phyloP scores from a whole-genome alignment of 2,113 vertebrate species.

The Antennarius striatus region DNA sequence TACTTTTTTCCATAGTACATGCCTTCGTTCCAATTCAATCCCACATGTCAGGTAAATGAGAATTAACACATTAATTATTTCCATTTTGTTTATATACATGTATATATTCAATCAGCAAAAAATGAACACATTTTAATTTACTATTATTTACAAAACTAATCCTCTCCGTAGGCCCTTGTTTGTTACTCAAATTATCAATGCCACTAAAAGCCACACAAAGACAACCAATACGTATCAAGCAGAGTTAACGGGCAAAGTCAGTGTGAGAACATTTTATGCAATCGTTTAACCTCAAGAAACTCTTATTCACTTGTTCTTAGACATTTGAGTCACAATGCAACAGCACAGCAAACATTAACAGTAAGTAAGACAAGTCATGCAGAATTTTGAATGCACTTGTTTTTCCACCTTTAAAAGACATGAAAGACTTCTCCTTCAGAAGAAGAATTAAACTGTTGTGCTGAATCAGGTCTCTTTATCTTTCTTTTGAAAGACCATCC shows the following conservation, averaged over 20 bases:
- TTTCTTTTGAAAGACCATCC: constrained; percentile 48
- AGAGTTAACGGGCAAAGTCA: background rate
- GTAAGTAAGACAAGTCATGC: constrained; percentile 18
- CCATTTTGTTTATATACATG: no score
- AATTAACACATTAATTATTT: no score
- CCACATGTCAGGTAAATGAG: no score
- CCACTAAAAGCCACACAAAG: background rate
- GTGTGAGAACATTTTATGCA: constrained; percentile 8
- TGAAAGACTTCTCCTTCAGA: constrained; percentile 49
- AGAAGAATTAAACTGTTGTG: constrained; percentile 39
- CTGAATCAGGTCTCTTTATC: constrained; percentile 64
- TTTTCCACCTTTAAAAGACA: constrained; percentile 35
- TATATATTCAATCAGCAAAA: no score
- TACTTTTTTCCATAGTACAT: constrained; percentile 13
- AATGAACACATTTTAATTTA: no score
- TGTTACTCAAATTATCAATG: constrained; percentile 2
- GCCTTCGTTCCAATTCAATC: background rate
- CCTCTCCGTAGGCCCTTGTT: background rate
- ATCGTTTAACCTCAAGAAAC: constrained; percentile 26
- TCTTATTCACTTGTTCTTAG: constrained; percentile 28
- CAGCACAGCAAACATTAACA: constrained; percentile 12
- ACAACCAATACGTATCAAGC: constrained; percentile 3
- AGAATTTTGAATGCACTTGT: constrained; percentile 29
- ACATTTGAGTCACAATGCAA: constrained; percentile 14
- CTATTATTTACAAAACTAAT: no score